Percentiles rank a stretch among this genome's conserved stretches.
Conservation (phyloP, 1,140 invertebrate species). For the Mactra quadrangularis region DNA sequence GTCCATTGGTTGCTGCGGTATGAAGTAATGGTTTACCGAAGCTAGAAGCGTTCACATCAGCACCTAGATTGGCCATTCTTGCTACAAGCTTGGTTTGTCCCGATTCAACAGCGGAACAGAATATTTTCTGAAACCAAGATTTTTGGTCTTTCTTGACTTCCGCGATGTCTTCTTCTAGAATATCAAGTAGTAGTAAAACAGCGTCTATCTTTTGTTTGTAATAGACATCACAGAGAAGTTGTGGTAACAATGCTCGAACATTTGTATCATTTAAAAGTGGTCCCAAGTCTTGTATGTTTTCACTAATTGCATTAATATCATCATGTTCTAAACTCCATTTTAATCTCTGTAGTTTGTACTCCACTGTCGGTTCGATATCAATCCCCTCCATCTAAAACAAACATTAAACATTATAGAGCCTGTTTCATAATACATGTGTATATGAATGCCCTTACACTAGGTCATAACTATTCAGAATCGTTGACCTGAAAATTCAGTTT, state of each 20-base stretch:
- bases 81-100: conserved; percentile 15
- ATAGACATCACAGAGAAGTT: neutral
- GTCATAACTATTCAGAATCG: too few relatives aligned
- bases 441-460: too few relatives aligned
- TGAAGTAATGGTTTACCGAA: conserved; percentile 45
- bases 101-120: conserved; percentile 18
- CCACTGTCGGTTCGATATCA: neutral
- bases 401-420: too few relatives aligned
- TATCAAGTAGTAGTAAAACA: neutral
- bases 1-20: conserved; percentile 14
- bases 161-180: neutral
- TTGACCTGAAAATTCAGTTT: too few relatives aligned
- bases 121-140: conserved; percentile 14
- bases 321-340: conserved; percentile 30
- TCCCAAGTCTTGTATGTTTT: neutral
- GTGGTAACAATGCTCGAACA: neutral
- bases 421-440: too few relatives aligned
- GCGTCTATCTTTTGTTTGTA: neutral
- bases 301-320: neutral
- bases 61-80: conserved; percentile 2
- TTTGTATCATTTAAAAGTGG: neutral
- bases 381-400: conserved; percentile 39
- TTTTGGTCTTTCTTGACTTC: neutral
- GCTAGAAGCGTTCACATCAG: conserved; percentile 14
- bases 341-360: conserved; percentile 15